These are phyloP conservation scores for Engystomops pustulosus DNA, from an alignment of 2,113 vertebrate genomes.

Conservation along the genomic window DNA sequence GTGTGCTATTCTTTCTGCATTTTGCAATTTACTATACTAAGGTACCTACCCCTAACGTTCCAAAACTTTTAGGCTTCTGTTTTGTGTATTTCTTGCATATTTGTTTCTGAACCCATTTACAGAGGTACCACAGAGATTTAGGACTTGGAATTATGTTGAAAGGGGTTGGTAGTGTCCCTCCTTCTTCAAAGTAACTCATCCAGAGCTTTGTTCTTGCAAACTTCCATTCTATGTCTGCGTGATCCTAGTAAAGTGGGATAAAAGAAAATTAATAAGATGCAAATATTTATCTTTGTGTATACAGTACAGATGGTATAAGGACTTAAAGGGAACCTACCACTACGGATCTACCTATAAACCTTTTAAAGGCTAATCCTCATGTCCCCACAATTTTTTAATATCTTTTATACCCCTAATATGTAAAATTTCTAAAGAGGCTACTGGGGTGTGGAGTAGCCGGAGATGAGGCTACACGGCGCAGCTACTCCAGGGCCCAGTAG, in stretches of 20 bases:
- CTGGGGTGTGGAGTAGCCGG: no score
- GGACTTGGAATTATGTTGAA: constrained; percentile 98
- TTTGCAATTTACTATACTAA: not conserved
- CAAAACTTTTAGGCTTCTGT: constrained; percentile 86
- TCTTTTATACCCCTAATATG: no score
- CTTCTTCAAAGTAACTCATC: constrained; percentile 99
- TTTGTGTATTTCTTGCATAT: constrained; percentile 81
- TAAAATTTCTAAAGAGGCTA: no score
- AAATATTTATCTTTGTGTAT: no score
- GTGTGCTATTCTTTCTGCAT: not conserved
- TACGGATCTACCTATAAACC: no score
- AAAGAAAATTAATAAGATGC: constrained; percentile 9
- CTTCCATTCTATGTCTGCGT: constrained; percentile 99
- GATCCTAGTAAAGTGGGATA: constrained; percentile 80
- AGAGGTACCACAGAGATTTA: constrained; percentile 89
- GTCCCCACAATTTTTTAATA: no score
- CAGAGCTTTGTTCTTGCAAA: constrained; percentile 98
- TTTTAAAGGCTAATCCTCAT: no score
- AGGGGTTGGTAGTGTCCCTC: constrained; percentile 92
- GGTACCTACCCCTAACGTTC: constrained; percentile 87
- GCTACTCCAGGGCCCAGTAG: no score
- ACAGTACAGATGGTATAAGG: no score
- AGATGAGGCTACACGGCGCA: no score
- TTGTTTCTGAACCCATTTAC: constrained; percentile 83
- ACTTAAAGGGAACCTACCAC: no score